These are phyloP conservation scores for Sebastes minor DNA, from an alignment of 2,797 vertebrate genomes.

Conservation along the genomic window DNA sequence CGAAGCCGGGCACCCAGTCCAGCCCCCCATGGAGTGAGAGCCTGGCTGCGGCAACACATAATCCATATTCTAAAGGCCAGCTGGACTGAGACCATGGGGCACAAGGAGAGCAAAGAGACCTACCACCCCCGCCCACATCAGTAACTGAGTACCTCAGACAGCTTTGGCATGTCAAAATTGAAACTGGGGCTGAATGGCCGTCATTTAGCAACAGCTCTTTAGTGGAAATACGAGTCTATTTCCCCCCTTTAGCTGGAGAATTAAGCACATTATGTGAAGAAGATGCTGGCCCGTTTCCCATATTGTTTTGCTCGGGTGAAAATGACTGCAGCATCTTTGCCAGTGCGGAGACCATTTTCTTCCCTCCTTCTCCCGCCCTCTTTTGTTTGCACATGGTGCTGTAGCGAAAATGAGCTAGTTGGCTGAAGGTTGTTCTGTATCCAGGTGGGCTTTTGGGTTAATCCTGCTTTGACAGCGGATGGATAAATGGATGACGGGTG, in stretches of 20 bases:
- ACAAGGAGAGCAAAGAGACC: constrained; percentile 69
- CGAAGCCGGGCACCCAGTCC: constrained; percentile 67
- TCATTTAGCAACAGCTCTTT: constrained; percentile 68
- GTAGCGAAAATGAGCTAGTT: constrained; percentile 69
- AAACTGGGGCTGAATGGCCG: constrained; percentile 65
- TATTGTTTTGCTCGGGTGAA: constrained; percentile 68
- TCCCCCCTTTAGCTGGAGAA: constrained; percentile 53
- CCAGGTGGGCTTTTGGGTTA: constrained; percentile 62
- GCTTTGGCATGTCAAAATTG: constrained; percentile 74
- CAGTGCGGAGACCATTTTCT: constrained; percentile 36
- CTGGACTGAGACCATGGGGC: constrained; percentile 75
- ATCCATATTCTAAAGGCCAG: constrained; percentile 85
- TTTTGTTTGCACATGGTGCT: constrained; percentile 67
- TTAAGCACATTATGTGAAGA: constrained; percentile 71
- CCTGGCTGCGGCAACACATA: constrained; percentile 70
- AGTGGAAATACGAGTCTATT: constrained; percentile 55
- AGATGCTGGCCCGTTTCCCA: constrained; percentile 62
- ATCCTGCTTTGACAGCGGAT: constrained; percentile 67
- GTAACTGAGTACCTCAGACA: constrained; percentile 67
- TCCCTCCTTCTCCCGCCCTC: constrained; percentile 15
- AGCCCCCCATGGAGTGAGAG: constrained; percentile 69
- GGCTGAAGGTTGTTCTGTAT: constrained; percentile 72
- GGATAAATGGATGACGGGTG: constrained; percentile 67
- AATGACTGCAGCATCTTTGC: constrained; percentile 66
- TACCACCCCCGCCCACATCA: constrained; percentile 59